phyloP scores from a whole-genome alignment of 2,888 invertebrate species.

The Cephus rjabovi region DNA sequence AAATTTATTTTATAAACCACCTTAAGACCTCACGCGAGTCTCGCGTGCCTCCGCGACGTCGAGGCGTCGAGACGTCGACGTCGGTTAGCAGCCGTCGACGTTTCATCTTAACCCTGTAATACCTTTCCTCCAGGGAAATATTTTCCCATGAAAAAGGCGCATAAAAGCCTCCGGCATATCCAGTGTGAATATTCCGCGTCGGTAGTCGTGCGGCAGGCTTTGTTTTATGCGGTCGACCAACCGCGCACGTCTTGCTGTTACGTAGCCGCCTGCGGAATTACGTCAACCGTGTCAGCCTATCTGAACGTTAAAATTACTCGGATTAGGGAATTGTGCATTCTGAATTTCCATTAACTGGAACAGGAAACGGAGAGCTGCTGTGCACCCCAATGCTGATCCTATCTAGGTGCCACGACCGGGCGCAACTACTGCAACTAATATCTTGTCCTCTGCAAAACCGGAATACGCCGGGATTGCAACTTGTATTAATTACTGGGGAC shows the following conservation, averaged over 20 bases:
- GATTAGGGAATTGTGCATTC: conserved; percentile 58
- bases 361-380: conserved; percentile 51
- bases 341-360: conserved; percentile 63
- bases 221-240: background rate
- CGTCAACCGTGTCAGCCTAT: conserved; percentile 29
- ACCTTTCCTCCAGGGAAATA: background rate
- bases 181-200: background rate
- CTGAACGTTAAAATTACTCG: conserved; percentile 53
- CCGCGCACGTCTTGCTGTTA: background rate
- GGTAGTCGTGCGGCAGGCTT: background rate
- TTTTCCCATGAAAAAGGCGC: background rate
- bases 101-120: background rate
- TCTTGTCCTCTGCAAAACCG: conserved; percentile 63
- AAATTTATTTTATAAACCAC: background rate
- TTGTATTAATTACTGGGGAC: conserved; percentile 66
- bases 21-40: background rate
- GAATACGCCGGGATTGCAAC: conserved; percentile 62
- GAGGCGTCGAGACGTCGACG: background rate
- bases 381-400: conserved; percentile 58
- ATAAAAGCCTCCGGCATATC: background rate
- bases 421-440: conserved; percentile 54
- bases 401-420: conserved; percentile 47
- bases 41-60: background rate
- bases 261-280: background rate
- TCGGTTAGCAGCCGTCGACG: background rate